A percentile compares a stretch with the other conserved stretches of the same genome.
Conservation (phyloP, 2,888 invertebrate species). For the Ennomos quercinarius region DNA sequence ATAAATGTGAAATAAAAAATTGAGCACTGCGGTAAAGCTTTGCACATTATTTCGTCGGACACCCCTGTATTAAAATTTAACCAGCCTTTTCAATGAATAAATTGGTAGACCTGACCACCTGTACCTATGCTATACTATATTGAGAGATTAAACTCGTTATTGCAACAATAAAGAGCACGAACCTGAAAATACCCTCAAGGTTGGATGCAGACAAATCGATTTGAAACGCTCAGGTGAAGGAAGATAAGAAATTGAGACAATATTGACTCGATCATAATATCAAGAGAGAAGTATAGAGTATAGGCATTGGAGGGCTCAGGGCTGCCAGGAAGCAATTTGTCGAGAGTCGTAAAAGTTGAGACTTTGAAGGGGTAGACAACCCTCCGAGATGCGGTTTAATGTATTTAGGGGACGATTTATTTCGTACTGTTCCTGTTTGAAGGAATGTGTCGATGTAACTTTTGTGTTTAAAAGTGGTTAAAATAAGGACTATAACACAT, state of each 20-base stretch:
- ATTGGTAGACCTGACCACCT: too few relatives aligned
- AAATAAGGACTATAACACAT: slow-evolving; percentile 8
- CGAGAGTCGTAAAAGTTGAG: slow-evolving; percentile 50
- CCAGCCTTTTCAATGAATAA: too few relatives aligned
- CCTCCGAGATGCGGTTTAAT: slow-evolving; percentile 33
- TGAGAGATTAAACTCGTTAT: background rate
- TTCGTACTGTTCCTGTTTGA: slow-evolving; percentile 13
- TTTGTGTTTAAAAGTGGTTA: slow-evolving; percentile 9
- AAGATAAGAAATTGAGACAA: slow-evolving; percentile 54
- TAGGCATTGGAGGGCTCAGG: slow-evolving; percentile 38
- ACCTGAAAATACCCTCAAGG: slow-evolving; percentile 4
- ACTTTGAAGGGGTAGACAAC: slow-evolving; percentile 43
- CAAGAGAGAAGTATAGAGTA: slow-evolving; percentile 18
- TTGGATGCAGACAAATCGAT: slow-evolving; percentile 35
- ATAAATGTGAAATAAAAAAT: too few relatives aligned
- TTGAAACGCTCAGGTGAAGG: slow-evolving; percentile 48
- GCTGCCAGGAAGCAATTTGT: slow-evolving; percentile 53
- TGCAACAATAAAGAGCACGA: background rate
- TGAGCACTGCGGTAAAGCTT: too few relatives aligned
- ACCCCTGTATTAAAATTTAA: too few relatives aligned
- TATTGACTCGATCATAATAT: slow-evolving; percentile 52
- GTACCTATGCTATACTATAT: too few relatives aligned
- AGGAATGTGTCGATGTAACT: slow-evolving; percentile 17
- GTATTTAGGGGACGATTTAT: slow-evolving; percentile 32
- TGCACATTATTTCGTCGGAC: too few relatives aligned